A percentile compares a stretch with the other conserved stretches of the same genome.
phyloP scores from a whole-genome alignment of 2,888 invertebrate genomes.

The Gastracanthus pulcherrimus region DNA sequence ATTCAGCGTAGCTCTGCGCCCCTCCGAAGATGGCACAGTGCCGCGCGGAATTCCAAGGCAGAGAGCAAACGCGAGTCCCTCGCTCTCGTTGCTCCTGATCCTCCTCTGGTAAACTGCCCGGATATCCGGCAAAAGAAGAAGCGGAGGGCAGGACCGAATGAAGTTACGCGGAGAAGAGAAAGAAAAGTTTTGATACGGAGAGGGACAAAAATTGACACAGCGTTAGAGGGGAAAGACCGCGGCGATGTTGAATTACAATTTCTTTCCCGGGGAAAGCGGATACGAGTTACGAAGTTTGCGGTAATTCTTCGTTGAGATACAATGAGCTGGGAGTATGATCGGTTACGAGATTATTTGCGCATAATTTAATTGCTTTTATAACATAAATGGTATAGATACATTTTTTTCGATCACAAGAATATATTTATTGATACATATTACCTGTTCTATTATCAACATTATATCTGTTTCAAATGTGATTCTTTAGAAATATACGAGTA shows the following conservation, averaged over 20 bases:
- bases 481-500: no score
- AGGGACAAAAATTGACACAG: neutral
- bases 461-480: no score
- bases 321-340: no score
- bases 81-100: no score
- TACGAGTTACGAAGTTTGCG: neutral
- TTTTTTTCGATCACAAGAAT: no score
- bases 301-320: neutral
- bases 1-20: neutral
- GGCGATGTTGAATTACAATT: neutral
- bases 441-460: no score
- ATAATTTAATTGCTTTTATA: no score
- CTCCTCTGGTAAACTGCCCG: neutral
- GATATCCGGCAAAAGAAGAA: neutral
- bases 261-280: neutral
- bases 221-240: neutral
- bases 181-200: slow-evolving; percentile 5
- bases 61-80: neutral
- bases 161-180: neutral
- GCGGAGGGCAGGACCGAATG: neutral
- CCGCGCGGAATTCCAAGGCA: neutral
- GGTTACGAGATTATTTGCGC: no score
- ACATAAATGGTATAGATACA: no score
- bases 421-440: no score
- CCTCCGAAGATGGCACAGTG: neutral